Conservation (phyloP, 2,888 invertebrate genomes). For the Philereme vetulata region DNA sequence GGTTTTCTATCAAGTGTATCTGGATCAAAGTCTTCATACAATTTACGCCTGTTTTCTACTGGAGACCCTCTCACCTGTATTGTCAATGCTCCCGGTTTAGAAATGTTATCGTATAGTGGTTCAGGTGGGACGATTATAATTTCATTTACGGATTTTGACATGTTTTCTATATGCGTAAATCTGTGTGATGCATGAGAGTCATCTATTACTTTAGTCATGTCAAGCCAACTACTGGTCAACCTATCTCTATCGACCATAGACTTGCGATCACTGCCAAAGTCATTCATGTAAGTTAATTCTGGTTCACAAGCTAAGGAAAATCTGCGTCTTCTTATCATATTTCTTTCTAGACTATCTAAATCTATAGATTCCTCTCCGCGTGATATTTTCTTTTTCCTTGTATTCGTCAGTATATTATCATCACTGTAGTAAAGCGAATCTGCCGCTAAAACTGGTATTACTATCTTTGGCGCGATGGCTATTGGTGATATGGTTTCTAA, state of each 20-base stretch:
- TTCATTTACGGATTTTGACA: conserved; percentile 82
- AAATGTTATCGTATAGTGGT: conserved; percentile 78
- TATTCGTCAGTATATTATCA: conserved; percentile 58
- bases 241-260: conserved; percentile 57
- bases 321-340: conserved; percentile 59
- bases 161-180: conserved; percentile 63
- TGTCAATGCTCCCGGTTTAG: conserved; percentile 90
- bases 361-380: conserved; percentile 58
- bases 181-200: conserved; percentile 53
- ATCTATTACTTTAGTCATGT: conserved; percentile 60
- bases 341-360: conserved; percentile 72
- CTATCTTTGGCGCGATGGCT: conserved; percentile 62
- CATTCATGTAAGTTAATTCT: conserved; percentile 69
- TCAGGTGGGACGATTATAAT: conserved; percentile 86
- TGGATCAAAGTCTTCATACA: conserved; percentile 91
- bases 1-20: conserved; percentile 93
- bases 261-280: conserved; percentile 49
- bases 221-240: conserved; percentile 72
- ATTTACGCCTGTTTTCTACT: conserved; percentile 86
- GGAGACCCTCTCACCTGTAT: conserved; percentile 92
- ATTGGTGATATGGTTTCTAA: conserved; percentile 58
- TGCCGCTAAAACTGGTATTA: conserved; percentile 75
- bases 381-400: conserved; percentile 54
- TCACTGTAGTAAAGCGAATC: conserved; percentile 72
- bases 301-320: conserved; percentile 72